Conservation (phyloP, 1,140 invertebrate species). For the Trypoxylus dichotomus region DNA sequence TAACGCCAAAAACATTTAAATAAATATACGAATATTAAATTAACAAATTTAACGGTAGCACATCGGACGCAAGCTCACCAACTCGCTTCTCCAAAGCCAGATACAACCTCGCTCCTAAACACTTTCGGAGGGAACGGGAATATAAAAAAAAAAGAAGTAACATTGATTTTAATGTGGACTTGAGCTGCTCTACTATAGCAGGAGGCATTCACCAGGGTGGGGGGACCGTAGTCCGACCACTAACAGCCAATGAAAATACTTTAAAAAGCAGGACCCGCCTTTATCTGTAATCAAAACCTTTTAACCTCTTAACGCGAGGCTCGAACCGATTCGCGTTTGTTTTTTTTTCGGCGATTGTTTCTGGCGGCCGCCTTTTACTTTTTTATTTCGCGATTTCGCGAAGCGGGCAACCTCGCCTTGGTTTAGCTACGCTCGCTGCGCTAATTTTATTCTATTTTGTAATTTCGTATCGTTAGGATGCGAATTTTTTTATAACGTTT, state of each 20-base stretch:
- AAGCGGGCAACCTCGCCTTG: not conserved
- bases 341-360: conserved; percentile 9
- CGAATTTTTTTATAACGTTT: too few relatives aligned
- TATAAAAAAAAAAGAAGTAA: not conserved
- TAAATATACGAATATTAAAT: too few relatives aligned
- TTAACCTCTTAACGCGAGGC: not conserved
- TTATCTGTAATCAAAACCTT: conserved; percentile 7
- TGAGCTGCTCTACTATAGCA: not conserved
- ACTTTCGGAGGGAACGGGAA: not conserved
- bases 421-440: not conserved
- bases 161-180: not conserved
- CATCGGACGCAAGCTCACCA: too few relatives aligned
- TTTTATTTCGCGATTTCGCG: not conserved
- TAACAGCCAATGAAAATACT: conserved; percentile 25
- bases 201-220: not conserved
- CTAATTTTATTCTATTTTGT: not conserved
- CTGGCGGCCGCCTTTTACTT: not conserved
- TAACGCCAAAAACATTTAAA: too few relatives aligned
- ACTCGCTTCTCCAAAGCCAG: too few relatives aligned
- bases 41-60: too few relatives aligned
- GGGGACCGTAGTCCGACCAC: not conserved
- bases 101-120: too few relatives aligned
- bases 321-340: not conserved
- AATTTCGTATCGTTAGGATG: too few relatives aligned
- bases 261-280: conserved; percentile 13